These are phyloP conservation scores for Vanessa atalanta DNA, from an alignment of 1,140 invertebrate genomes.

Conservation along the genomic window DNA sequence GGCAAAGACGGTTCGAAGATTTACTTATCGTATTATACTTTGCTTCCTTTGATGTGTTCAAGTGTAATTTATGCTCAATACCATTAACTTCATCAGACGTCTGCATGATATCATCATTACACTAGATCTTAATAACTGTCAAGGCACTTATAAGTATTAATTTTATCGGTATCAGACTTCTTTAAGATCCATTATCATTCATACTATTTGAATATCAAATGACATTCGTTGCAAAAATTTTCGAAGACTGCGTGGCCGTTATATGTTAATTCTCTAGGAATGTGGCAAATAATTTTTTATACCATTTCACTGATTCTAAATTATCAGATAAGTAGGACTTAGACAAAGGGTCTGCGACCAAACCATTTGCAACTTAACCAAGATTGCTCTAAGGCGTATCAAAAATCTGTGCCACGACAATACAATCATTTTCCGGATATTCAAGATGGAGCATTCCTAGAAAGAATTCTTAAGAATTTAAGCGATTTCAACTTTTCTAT, in stretches of 20 bases:
- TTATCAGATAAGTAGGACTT: neutral
- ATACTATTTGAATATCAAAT: neutral
- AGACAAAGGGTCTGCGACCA: neutral
- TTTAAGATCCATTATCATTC: neutral
- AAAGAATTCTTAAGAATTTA: conserved; percentile 11
- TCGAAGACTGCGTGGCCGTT: conserved; percentile 44
- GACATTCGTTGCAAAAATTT: neutral
- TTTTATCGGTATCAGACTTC: conserved; percentile 9
- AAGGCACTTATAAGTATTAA: conserved; percentile 32
- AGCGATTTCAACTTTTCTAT: neutral
- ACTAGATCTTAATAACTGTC: conserved; percentile 20
- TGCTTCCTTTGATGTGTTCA: conserved; percentile 77
- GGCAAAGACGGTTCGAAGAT: conserved; percentile 50
- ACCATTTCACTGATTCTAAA: neutral
- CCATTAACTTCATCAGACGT: conserved; percentile 42
- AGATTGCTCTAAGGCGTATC: neutral
- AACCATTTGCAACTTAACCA: too few species aligned
- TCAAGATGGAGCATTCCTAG: conserved; percentile 29
- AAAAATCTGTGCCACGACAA: conserved; percentile 9
- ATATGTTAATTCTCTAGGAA: neutral
- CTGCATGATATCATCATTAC: conserved; percentile 44
- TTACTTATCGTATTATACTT: conserved; percentile 54
- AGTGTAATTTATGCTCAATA: conserved; percentile 69
- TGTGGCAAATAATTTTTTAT: conserved; percentile 12
- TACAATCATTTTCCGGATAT: conserved; percentile 9